Conservation (phyloP, 1,140 invertebrate genomes). For the Homalodisca vitripennis region DNA sequence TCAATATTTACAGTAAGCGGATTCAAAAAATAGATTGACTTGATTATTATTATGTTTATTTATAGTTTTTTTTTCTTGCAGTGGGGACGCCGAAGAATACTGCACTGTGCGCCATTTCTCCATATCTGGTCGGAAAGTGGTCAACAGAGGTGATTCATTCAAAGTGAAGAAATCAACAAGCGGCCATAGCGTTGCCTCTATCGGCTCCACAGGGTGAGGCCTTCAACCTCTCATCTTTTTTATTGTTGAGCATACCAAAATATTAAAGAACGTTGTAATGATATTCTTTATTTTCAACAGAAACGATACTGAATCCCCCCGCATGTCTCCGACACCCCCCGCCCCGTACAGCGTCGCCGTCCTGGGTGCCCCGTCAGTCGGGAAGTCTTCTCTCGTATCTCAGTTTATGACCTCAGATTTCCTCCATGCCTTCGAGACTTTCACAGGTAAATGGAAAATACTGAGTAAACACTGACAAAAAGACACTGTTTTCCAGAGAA, state of each 20-base stretch:
- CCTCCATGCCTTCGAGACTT: constrained; percentile 88
- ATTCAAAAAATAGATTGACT: too few species aligned
- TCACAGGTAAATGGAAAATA: constrained; percentile 64
- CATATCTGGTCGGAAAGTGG: constrained; percentile 85
- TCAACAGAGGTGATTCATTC: constrained; percentile 87
- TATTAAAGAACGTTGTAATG: neutral
- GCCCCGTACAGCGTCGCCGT: constrained; percentile 74
- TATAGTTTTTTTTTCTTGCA: constrained; percentile 44
- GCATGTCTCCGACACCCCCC: constrained; percentile 55
- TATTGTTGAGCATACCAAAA: neutral
- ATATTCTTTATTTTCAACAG: constrained; percentile 35
- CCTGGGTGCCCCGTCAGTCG: constrained; percentile 84
- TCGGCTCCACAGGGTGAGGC: constrained; percentile 59
- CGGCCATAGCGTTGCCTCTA: constrained; percentile 86
- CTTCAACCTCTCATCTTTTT: neutral
- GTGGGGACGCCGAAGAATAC: constrained; percentile 83
- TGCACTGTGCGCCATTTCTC: constrained; percentile 90
- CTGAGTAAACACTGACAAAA: too few species aligned
- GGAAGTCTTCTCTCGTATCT: constrained; percentile 87
- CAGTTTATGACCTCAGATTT: constrained; percentile 98
- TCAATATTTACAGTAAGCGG: too few species aligned
- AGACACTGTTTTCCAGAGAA: too few species aligned
- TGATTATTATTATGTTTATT: too few species aligned
- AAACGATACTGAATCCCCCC: constrained; percentile 66
- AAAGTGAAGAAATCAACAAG: constrained; percentile 78